These are phyloP conservation scores for Oncopeltus fasciatus DNA, from an alignment of 1,140 invertebrate genomes.

Conservation along the genomic window DNA sequence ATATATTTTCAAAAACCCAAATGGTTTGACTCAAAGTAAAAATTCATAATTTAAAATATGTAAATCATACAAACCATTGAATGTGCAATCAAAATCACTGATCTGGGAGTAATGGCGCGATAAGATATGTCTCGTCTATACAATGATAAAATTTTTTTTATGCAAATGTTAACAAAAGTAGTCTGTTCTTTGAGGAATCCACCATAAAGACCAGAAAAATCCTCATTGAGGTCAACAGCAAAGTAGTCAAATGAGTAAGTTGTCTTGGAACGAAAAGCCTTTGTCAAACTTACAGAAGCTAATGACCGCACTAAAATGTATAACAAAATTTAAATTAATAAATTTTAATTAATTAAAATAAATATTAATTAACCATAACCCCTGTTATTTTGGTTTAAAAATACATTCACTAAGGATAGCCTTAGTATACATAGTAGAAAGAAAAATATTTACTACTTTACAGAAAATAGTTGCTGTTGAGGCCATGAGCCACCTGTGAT, in stretches of 20 bases:
- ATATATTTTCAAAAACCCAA: conserved; percentile 17
- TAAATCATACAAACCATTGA: conserved; percentile 67
- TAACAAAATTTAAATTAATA: not conserved
- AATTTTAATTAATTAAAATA: not conserved
- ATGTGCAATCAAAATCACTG: conserved; percentile 72
- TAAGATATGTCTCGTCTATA: conserved; percentile 43
- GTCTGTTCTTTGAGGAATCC: conserved; percentile 63
- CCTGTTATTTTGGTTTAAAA: no score
- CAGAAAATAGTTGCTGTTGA: no score
- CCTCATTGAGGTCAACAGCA: conserved; percentile 67
- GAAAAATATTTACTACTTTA: no score
- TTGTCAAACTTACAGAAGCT: conserved; percentile 73
- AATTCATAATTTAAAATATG: not conserved
- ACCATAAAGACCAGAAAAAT: conserved; percentile 62
- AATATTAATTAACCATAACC: no score
- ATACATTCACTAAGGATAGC: no score
- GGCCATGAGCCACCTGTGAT: no score
- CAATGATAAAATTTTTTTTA: conserved; percentile 54
- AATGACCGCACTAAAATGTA: conserved; percentile 54
- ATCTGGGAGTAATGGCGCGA: conserved; percentile 37
- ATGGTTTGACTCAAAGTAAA: no score
- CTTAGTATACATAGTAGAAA: no score
- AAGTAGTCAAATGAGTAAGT: conserved; percentile 78
- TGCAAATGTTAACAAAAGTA: conserved; percentile 54
- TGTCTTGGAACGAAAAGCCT: conserved; percentile 42